Evolutionary conservation across 2,113 vertebrate species (phyloP).

Genomic region (Antechinus stuartii): DNA sequence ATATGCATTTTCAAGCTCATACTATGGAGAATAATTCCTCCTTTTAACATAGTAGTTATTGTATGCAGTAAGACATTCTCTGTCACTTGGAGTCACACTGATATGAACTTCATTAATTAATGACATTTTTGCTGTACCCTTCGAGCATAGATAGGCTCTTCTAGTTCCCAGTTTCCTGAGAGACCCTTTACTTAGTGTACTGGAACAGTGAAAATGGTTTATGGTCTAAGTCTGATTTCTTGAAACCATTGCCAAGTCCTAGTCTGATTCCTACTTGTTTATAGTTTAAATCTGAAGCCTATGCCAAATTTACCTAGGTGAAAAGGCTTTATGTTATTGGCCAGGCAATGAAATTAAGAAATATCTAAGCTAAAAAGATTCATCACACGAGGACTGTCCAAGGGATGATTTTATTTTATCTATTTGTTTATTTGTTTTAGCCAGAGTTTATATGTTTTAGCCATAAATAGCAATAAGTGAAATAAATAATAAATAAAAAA

Average conservation of each 20-base stretch:
- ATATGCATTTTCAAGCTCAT: constrained; percentile 4
- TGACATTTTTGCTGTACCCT: not conserved
- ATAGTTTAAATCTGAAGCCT: not conserved
- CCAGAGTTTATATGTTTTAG: not conserved
- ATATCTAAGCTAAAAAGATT: not conserved
- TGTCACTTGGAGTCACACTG: not conserved
- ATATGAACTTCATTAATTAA: not conserved
- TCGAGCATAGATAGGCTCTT: not conserved
- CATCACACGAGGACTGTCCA: not conserved
- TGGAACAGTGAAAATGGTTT: not conserved
- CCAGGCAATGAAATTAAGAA: not conserved
- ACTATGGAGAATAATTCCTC: not conserved
- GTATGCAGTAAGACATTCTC: not conserved
- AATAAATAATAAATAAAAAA: no score
- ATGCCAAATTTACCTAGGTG: not conserved
- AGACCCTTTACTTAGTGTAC: not conserved
- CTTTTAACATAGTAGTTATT: not conserved
- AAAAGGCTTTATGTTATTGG: not conserved
- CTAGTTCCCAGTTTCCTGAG: not conserved
- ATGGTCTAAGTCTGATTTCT: not conserved
- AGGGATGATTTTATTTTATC: not conserved
- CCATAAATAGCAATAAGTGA: not conserved
- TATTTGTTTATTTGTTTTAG: not conserved
- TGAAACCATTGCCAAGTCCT: not conserved
- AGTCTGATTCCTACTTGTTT: not conserved